A percentile compares a stretch with the other conserved stretches of the same genome.
Conservation (phyloP, 92 coral and sea anemone species). For the Phymanthus crucifer region DNA sequence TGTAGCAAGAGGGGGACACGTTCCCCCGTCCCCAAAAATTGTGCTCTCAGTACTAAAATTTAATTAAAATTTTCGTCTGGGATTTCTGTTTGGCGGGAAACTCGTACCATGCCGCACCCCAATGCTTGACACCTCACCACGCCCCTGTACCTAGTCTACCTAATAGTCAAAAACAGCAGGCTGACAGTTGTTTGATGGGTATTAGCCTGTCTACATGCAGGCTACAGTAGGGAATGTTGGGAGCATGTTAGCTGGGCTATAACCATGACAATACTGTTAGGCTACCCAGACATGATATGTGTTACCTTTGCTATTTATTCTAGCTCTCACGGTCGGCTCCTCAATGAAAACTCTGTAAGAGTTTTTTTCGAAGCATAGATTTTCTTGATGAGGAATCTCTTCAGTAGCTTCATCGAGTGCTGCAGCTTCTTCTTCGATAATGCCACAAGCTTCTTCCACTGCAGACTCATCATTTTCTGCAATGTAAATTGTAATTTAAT, state of each 20-base stretch:
- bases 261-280: not conserved
- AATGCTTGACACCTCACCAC: no score
- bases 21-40: not conserved
- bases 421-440: not conserved
- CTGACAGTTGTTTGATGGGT: no score
- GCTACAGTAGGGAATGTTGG: no score
- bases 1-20: no score
- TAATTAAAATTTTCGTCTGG: no score
- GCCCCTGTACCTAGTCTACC: no score
- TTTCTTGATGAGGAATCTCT: not conserved
- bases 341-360: not conserved
- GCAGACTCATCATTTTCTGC: not conserved
- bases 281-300: not conserved
- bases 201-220: no score
- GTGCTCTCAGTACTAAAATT: no score
- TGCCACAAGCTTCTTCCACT: not conserved
- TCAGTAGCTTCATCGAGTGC: not conserved
- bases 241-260: not conserved
- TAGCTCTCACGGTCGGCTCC: not conserved
- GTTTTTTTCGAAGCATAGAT: not conserved
- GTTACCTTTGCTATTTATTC: not conserved
- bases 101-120: no score
- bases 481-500: not conserved
- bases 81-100: no score
- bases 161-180: no score